phyloP scores from a whole-genome alignment of 37 sponge, comb jelly and placozoan genomes.

The Bolinopsis microptera region DNA sequence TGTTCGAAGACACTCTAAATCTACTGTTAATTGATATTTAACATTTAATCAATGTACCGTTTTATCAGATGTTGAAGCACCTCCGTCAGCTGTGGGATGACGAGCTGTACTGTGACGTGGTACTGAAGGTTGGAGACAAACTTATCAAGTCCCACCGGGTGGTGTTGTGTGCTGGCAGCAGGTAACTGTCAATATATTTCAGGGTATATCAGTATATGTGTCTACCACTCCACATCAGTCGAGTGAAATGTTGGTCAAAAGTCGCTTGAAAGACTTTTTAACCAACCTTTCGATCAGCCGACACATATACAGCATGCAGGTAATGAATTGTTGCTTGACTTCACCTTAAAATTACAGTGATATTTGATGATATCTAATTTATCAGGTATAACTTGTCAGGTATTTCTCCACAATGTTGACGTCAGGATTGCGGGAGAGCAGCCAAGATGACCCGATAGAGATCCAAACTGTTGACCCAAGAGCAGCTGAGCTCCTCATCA shows the following conservation, averaged over 20 bases:
- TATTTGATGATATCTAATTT: too few relatives aligned
- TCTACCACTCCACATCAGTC: too few relatives aligned
- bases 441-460: conserved; percentile 58
- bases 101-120: conserved; percentile 23
- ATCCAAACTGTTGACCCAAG: conserved; percentile 17
- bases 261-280: too few relatives aligned
- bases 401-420: conserved; percentile 57
- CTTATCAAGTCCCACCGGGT: conserved; percentile 45
- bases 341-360: too few relatives aligned
- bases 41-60: too few relatives aligned
- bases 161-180: conserved; percentile 40
- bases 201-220: neutral
- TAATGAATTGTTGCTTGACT: too few relatives aligned
- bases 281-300: too few relatives aligned
- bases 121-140: conserved; percentile 13
- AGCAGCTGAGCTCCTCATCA: conserved; percentile 56
- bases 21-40: too few relatives aligned
- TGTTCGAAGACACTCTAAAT: too few relatives aligned
- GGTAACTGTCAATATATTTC: neutral
- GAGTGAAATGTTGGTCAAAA: too few relatives aligned
- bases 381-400: too few relatives aligned
- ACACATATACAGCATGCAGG: too few relatives aligned
- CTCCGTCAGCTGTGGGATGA: conserved; percentile 7
- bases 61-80: conserved; percentile 58
- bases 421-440: conserved; percentile 31